Evolutionary conservation across 1,140 invertebrate species (phyloP).

Genomic region (Periplaneta americana): DNA sequence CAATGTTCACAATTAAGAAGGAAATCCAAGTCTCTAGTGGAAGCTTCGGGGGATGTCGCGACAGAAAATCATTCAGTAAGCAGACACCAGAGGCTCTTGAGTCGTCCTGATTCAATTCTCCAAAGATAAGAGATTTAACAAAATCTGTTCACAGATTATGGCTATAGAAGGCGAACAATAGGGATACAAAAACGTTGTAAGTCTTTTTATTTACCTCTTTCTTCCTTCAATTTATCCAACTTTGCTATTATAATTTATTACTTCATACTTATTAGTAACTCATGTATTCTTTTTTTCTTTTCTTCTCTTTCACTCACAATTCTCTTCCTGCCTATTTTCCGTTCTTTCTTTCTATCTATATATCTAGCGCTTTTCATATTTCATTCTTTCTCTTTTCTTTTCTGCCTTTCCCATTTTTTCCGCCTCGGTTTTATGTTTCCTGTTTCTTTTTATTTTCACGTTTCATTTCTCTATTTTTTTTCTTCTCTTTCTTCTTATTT

Average conservation of each 20-base stretch:
- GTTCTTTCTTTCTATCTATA: no score
- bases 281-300: neutral
- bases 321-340: neutral
- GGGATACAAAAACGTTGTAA: no score
- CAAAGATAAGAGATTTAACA: no score
- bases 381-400: neutral
- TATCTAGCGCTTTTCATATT: neutral
- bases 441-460: neutral
- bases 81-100: no score
- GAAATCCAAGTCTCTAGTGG: no score
- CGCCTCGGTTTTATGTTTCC: neutral
- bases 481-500: neutral
- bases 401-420: neutral
- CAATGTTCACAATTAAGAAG: no score
- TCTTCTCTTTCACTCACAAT: neutral
- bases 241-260: neutral
- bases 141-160: no score
- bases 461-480: neutral
- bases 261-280: neutral
- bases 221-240: neutral
- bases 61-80: no score
- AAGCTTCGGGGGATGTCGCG: no score
- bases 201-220: neutral
- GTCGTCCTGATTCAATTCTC: no score
- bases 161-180: no score